Base-by-base conservation (phyloP, 2,113 vertebrate species). In the Catagonus wagneri region DNA sequence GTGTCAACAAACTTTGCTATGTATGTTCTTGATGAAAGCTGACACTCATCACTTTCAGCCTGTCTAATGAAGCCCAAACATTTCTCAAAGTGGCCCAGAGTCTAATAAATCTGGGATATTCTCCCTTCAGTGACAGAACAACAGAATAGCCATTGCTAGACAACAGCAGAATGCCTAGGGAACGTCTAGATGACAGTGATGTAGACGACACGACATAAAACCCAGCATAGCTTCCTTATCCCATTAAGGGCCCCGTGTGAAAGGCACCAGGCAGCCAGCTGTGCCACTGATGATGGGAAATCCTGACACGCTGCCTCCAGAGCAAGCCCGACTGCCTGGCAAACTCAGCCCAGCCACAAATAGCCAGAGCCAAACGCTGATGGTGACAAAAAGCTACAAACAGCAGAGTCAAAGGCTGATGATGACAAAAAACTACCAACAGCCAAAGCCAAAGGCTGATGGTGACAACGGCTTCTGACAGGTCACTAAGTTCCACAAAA, bases 211-310 rank as follows among this genome's bases (percentile, higher is more conserved):
- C 0, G 14, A 20, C 50, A 50, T 39, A 61, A 39, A 75, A n/a
- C 34, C 16, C 19, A 36, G 4, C 1, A 1, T 22, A 74, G 34
- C 1, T 7, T 12, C 44, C 72, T n/a, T 4, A 6, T n/a, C 19
- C 12, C 14, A 5, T 7, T 17, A 44, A n/a, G 50, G 23, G 63
- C 27, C 44, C 12, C 14, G 11, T 23, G 39, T 36, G 74, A 75
- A 50, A 60, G 34, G 34, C 11, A 5, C 15, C 75, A 75, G 16
- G 11, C 4, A 68, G 68, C 63, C 27, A 14, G 2, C 7, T 1
- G 6, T 32, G 39, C 39, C 36, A 1, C 0, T 0, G 36, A 19
- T 1, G 39, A 12, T 1, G 12, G 61, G 19, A 12, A 32, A 12
- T 6, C 36, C 52, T 2, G 5, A 32, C 11, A 6, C 58, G 58